These are phyloP conservation scores for Narcine bancroftii DNA, from an alignment of 2,113 vertebrate species.

Conservation along the genomic window DNA sequence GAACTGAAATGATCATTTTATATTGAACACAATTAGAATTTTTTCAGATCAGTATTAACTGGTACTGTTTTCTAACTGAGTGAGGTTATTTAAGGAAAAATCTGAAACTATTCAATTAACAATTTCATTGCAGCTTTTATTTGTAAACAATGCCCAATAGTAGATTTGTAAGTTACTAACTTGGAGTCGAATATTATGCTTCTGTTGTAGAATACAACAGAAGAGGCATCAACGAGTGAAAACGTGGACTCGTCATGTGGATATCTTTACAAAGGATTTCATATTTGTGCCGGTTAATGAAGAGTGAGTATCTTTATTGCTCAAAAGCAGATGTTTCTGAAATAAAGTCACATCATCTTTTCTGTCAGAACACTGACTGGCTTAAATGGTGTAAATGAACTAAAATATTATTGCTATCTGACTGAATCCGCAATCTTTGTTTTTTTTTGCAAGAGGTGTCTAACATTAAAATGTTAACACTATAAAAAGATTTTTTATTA, in stretches of 20 bases:
- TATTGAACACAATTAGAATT: neutral
- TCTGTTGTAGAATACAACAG: constrained; percentile 56
- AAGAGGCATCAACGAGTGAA: constrained; percentile 84
- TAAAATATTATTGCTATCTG: too few species aligned
- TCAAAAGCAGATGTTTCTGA: neutral
- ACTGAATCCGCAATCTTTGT: neutral
- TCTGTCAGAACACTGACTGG: neutral
- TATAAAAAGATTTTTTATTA: neutral
- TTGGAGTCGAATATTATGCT: neutral
- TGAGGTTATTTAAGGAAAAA: neutral
- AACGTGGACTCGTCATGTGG: constrained; percentile 91
- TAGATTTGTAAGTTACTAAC: neutral
- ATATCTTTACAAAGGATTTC: constrained; percentile 93
- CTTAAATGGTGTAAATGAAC: neutral
- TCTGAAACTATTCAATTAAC: neutral
- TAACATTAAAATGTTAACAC: neutral
- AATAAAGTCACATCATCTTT: too few species aligned
- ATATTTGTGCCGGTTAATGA: constrained; percentile 97
- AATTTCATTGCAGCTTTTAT: neutral
- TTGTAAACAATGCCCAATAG: neutral
- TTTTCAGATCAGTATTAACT: neutral
- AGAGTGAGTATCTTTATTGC: constrained; percentile 67
- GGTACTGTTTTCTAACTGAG: neutral
- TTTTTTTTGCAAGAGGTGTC: neutral
- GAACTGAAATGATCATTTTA: neutral